Evolutionary conservation across 1,140 invertebrate genomes (phyloP), one percentile per base, ranked within the genome.

Genomic region (Bombus waltoni): DNA sequence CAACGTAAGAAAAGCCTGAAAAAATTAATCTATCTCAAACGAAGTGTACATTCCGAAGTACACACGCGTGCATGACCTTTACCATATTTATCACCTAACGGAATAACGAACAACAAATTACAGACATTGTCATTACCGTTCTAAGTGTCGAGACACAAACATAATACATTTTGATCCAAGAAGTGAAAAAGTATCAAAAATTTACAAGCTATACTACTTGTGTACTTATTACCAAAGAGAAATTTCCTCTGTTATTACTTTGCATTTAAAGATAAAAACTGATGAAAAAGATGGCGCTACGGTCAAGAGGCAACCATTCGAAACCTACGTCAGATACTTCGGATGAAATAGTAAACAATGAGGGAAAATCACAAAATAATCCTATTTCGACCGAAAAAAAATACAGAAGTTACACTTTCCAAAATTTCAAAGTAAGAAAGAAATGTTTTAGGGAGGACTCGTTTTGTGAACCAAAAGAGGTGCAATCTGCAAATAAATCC

Each of bases 241-340:
- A 53, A 53, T 53, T 53, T 15, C 47, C 6, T 53, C 6, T n/a
- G 10, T 15, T 22, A 32, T 44, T 3, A 25, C 18, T 22, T 10
- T 1, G n/a, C n/a, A 8, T 35, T 65, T 13, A 15, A 62, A 59
- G 3, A 35, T 59, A 42, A 57, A 77, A 40, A n/a, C 8, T 25
- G 1, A 13, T 4, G 6, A 35, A 2, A 13, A n/a, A 70, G 10
- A 84, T 78, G 82, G 47, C 74, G 9, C 11, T 28, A 3, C n/a
- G 10, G 47, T 53, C 47, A 53, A 2, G 18, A 53, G 18, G 18
- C 47, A 3, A 22, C 22, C 47, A 53, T 78, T 83, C 53, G 6
- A 83, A 70, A 22, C 59, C 82, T 9, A 59, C 65, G n/a, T 78
- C 66, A 25, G 22, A 83, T 11, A 78, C 77, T 76, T 32, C 38